These are phyloP conservation scores for Ptychodera flava DNA, from an alignment of 35 echinoderm and acorn worm species.

Conservation along the genomic window DNA sequence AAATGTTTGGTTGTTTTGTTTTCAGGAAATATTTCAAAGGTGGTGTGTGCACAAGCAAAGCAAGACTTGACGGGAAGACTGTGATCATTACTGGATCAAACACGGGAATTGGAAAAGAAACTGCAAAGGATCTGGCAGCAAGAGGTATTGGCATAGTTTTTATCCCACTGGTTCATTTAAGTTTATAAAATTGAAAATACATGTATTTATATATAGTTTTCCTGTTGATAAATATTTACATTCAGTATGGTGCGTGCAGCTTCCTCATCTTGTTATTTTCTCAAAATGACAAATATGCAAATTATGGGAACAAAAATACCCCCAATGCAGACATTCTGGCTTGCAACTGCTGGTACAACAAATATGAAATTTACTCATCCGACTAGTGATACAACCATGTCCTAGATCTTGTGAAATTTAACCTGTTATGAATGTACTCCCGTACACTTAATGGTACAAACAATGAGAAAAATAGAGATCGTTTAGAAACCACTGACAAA, in stretches of 20 bases:
- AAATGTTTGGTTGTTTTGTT: neutral
- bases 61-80: constrained; percentile 63
- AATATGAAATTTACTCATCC: too few relatives aligned
- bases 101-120: constrained; percentile 76
- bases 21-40: neutral
- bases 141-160: constrained; percentile 69
- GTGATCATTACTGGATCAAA: constrained; percentile 75
- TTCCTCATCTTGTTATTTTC: neutral
- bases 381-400: too few relatives aligned
- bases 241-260: neutral
- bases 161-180: neutral
- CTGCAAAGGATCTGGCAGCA: constrained; percentile 65
- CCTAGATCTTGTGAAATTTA: too few relatives aligned
- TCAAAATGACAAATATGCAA: neutral
- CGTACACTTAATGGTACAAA: too few relatives aligned
- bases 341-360: too few relatives aligned
- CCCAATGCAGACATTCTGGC: neutral
- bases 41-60: constrained; percentile 47
- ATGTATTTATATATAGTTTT: neutral
- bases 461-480: too few relatives aligned
- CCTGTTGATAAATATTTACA: neutral
- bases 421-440: too few relatives aligned
- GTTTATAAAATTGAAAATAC: neutral
- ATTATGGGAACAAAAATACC: neutral
- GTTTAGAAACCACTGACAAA: neutral